Conservation (phyloP, 1,140 invertebrate species). For the Mylabris phalerata region DNA sequence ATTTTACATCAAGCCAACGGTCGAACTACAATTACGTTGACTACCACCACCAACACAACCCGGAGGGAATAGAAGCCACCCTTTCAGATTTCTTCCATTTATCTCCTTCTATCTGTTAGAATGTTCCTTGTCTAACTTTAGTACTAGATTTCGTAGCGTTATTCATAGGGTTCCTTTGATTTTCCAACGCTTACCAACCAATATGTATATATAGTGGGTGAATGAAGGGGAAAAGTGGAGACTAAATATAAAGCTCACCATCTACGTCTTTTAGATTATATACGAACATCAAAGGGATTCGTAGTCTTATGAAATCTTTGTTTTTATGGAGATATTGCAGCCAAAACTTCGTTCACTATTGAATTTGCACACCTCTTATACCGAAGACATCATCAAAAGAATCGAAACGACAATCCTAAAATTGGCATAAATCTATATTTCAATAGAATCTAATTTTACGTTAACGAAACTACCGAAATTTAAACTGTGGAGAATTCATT, state of each 20-base stretch:
- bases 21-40: conserved; percentile 16
- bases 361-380: conserved; percentile 8
- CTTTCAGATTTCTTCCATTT: conserved; percentile 4
- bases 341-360: conserved; percentile 10
- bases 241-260: conserved; percentile 11
- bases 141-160: conserved; percentile 4
- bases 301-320: conserved; percentile 24
- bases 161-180: conserved; percentile 25
- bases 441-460: too few relatives aligned
- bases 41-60: conserved; percentile 2
- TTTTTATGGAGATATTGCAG: conserved; percentile 18
- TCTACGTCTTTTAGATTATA: conserved; percentile 11
- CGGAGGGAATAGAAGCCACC: conserved; percentile 3
- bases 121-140: not conserved
- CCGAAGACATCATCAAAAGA: conserved; percentile 7
- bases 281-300: conserved; percentile 21
- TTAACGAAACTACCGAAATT: too few relatives aligned
- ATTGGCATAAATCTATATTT: too few relatives aligned
- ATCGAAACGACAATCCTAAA: not conserved
- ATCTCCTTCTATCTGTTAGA: conserved; percentile 2
- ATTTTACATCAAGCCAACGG: conserved; percentile 19
- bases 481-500: too few relatives aligned
- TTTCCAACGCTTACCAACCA: conserved; percentile 23
- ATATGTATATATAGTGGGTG: conserved; percentile 15
- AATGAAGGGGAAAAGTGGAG: conserved; percentile 12